Evolutionary conservation across 2,888 invertebrate genomes (phyloP).

Genomic region (Acrobasis suavella): DNA sequence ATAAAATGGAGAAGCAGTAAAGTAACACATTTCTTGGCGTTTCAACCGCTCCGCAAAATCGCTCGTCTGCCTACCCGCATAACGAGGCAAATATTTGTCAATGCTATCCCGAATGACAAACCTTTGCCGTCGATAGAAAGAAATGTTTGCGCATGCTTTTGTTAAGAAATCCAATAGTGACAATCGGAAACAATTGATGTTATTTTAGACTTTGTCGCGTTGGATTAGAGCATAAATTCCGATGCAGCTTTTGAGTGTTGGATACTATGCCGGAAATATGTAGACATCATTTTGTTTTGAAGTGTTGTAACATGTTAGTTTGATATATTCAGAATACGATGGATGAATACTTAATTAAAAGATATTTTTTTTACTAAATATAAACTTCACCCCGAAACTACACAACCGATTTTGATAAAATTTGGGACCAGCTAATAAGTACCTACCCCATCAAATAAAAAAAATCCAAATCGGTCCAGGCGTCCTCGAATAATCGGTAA

Average conservation of each 20-base stretch:
- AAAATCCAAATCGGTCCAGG: no score
- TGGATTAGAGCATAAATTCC: conserved; percentile 1
- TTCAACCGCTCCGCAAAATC: neutral
- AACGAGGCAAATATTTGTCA: conserved; percentile 47
- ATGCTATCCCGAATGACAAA: conserved; percentile 43
- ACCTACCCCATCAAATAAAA: no score
- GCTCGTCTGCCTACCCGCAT: conserved; percentile 22
- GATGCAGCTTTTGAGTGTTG: no score
- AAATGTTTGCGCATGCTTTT: conserved; percentile 37
- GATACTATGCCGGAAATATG: neutral
- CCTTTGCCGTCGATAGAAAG: conserved; percentile 52
- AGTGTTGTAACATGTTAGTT: neutral
- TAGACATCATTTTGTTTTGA: conserved; percentile 1
- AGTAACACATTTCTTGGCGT: neutral
- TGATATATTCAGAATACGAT: neutral
- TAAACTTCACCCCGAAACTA: no score
- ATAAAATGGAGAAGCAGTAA: neutral
- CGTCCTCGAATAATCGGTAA: no score
- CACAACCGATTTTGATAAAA: no score
- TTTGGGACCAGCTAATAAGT: no score
- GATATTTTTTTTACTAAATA: no score
- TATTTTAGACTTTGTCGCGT: neutral
- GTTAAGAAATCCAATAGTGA: conserved; percentile 25
- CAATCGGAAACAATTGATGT: conserved; percentile 32
- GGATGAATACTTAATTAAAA: no score